Evolutionary conservation across 2,888 invertebrate genomes (phyloP).

Genomic region (Drosophila lacicola): DNA sequence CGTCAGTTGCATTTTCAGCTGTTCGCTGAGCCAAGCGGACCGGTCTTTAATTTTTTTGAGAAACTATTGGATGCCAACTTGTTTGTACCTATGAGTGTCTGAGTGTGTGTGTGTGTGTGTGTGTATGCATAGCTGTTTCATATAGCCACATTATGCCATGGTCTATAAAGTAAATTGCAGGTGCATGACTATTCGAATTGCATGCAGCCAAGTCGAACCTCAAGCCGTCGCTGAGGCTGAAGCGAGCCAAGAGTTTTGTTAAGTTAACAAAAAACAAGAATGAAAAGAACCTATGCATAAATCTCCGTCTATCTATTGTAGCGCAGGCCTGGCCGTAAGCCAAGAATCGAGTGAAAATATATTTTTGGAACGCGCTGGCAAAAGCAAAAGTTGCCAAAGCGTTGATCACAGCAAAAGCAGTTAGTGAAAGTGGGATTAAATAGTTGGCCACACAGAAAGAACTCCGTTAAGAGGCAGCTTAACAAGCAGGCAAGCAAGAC

Average conservation of each 20-base stretch:
- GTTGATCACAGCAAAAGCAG: background rate
- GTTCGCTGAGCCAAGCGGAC: slow-evolving; percentile 67
- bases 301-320: slow-evolving; percentile 57
- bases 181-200: slow-evolving; percentile 83
- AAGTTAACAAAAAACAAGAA: slow-evolving; percentile 14
- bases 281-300: slow-evolving; percentile 56
- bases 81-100: slow-evolving; percentile 50
- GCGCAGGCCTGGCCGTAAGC: slow-evolving; percentile 18
- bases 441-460: slow-evolving; percentile 1
- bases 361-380: slow-evolving; percentile 11
- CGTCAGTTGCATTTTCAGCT: slow-evolving; percentile 77
- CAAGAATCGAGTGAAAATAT: slow-evolving; percentile 21
- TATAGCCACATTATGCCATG: slow-evolving; percentile 82
- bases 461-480: background rate
- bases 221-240: slow-evolving; percentile 27
- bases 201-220: slow-evolving; percentile 63
- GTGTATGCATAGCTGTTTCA: slow-evolving; percentile 33
- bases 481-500: background rate
- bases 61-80: slow-evolving; percentile 65
- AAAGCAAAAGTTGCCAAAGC: slow-evolving; percentile 28
- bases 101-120: slow-evolving; percentile 33
- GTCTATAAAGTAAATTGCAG: slow-evolving; percentile 85
- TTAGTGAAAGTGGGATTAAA: slow-evolving; percentile 23
- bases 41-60: slow-evolving; percentile 61
- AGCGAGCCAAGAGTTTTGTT: slow-evolving; percentile 50